Evolutionary conservation across 1,140 invertebrate species (phyloP), one percentile per base, ranked within the genome.

Genomic region (Diabrotica virgifera): DNA sequence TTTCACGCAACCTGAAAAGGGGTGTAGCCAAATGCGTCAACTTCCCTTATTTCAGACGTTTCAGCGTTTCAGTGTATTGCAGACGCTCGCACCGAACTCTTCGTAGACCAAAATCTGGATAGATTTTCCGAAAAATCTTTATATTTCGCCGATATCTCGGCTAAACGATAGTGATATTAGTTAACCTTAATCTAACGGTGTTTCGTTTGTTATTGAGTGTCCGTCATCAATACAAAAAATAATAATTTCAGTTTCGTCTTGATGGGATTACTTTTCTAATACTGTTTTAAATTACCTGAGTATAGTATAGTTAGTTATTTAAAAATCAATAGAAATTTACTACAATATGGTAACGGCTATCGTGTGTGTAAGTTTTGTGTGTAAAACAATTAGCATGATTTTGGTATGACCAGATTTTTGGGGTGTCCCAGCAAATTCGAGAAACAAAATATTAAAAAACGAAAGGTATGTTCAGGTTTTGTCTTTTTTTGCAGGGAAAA

Each of bases 1-100:
- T 62, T 62, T 54, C 60, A 62, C 60, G 60, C 60, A 62, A 62
- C 51, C 60, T 53, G 60, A 38, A 62, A 62, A 62, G 60, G 60
- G 60, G 60, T 62, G 60, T 52, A 35, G 60, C 60, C 60, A 9
- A 62, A 24, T 62, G 60, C 60, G 60, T 62, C 60, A 62, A 62
- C 60, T 54, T 62, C 52, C 60, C 60, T 62, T 62, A 37, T 54
- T 62, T 52, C 46, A 60, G 59, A 37, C 37, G 8, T 58, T 58
- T 40, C 56, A 9, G 59, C 11, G 60, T 52, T 62, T 62, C 60
- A 62, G 60, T 62, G 7, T 24, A 12, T 10, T 24, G 11, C 60
- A 54, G 36, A 10, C 51, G 12, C 37, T 54, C 60, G 60, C 54
- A n/a, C 10, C 9, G 11, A 53, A 6, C 35, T 5, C 50, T n/a